Evolutionary conservation across 2,797 vertebrate species (phyloP).

Genomic region (Anguilla obscura): DNA sequence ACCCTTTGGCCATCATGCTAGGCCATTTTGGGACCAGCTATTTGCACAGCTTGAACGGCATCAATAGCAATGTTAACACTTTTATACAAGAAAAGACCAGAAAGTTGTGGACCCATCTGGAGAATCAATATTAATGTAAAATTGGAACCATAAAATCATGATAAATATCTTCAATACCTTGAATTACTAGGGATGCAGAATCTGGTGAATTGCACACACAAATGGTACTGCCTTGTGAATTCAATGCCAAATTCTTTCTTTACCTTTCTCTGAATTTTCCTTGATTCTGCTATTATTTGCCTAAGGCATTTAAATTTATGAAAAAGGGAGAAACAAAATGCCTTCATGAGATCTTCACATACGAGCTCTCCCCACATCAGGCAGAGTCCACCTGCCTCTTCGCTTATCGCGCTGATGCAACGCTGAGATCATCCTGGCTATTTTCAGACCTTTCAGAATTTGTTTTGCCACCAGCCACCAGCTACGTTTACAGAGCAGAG

Average conservation of each 20-base stretch:
- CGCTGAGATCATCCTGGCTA: background rate
- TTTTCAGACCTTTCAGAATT: background rate
- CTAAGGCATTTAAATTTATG: background rate
- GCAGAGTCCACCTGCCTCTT: background rate
- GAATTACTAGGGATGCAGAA: background rate
- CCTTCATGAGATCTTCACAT: background rate
- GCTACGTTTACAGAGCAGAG: background rate
- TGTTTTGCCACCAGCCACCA: slow-evolving; percentile 10
- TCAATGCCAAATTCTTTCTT: background rate
- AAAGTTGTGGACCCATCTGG: background rate
- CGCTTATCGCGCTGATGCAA: background rate
- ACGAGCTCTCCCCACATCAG: background rate
- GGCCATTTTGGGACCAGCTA: background rate
- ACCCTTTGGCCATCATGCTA: background rate
- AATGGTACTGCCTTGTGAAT: background rate
- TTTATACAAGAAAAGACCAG: background rate
- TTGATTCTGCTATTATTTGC: background rate
- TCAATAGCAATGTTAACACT: background rate
- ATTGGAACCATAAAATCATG: background rate
- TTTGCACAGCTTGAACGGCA: background rate
- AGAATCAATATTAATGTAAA: background rate
- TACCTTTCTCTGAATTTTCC: background rate
- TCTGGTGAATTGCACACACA: background rate
- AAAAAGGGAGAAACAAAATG: background rate
- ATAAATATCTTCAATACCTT: background rate